Conservation (phyloP, 1,140 invertebrate genomes). For the Bradysia coprophila region DNA sequence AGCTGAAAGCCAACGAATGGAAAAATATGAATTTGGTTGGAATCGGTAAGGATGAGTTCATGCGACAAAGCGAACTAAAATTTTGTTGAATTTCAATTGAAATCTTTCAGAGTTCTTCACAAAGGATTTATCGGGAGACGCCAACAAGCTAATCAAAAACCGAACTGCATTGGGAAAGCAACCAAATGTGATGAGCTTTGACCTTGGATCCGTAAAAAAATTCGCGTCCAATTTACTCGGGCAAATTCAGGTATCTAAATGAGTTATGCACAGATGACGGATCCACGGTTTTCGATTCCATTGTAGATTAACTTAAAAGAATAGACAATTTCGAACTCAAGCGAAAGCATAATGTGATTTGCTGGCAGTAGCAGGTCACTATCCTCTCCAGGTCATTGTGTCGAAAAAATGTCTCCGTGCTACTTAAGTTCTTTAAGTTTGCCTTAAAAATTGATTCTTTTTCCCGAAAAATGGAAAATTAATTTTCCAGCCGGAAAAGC, state of each 20-base stretch:
- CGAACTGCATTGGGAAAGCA: neutral
- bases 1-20: conserved; percentile 3
- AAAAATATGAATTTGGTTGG: conserved; percentile 7
- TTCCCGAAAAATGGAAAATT: too few relatives aligned
- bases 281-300: neutral
- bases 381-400: too few relatives aligned
- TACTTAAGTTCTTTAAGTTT: too few relatives aligned
- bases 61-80: neutral
- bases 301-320: neutral
- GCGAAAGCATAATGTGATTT: neutral
- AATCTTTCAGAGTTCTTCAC: conserved; percentile 14
- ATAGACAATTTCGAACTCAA: neutral
- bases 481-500: too few relatives aligned
- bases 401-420: too few relatives aligned
- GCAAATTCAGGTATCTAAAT: conserved; percentile 12
- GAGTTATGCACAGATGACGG: conserved; percentile 10
- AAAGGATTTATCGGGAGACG: conserved; percentile 8
- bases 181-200: neutral
- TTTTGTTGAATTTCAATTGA: neutral
- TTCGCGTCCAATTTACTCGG: conserved; percentile 12
- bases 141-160: conserved; percentile 1
- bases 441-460: too few relatives aligned
- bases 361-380: too few relatives aligned
- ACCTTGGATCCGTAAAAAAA: conserved; percentile 1
- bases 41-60: neutral